These are phyloP conservation scores for Tipula lateralis DNA, from an alignment of 2,888 invertebrate genomes.

Conservation along the genomic window DNA sequence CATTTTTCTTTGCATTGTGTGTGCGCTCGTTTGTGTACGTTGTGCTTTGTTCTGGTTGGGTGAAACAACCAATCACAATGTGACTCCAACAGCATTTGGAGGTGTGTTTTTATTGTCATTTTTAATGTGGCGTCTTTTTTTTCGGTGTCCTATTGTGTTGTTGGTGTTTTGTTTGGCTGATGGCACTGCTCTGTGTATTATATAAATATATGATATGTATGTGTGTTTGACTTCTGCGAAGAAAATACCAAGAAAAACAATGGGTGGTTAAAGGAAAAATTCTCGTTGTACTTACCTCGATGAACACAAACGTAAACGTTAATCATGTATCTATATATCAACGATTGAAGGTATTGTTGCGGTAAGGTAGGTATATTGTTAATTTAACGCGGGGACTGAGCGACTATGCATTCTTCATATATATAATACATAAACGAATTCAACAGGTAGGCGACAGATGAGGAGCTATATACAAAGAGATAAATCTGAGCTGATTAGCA, in stretches of 20 bases:
- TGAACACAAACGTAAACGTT: background rate
- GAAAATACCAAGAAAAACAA: conserved; percentile 4
- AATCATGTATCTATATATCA: background rate
- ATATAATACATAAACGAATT: background rate
- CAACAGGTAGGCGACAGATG: conserved; percentile 24
- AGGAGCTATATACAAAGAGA: background rate
- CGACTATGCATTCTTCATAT: background rate
- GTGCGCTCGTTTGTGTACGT: background rate
- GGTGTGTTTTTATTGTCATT: conserved; percentile 24
- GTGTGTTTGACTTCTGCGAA: background rate
- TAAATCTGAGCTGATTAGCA: background rate
- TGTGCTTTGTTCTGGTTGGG: conserved; percentile 5
- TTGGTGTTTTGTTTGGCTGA: conserved; percentile 1
- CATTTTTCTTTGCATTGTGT: conserved; percentile 9
- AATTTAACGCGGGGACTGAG: background rate
- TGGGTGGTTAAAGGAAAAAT: background rate
- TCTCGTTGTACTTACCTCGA: background rate
- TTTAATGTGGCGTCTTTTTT: conserved; percentile 11
- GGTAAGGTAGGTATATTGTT: too few relatives aligned
- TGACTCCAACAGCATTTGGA: conserved; percentile 5
- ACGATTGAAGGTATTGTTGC: background rate
- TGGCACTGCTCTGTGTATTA: background rate
- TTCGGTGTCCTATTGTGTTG: background rate
- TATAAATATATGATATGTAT: background rate
- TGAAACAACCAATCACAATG: background rate